phyloP scores from a whole-genome alignment of 1,140 invertebrate genomes.

The Caenorhabditis brenneri region DNA sequence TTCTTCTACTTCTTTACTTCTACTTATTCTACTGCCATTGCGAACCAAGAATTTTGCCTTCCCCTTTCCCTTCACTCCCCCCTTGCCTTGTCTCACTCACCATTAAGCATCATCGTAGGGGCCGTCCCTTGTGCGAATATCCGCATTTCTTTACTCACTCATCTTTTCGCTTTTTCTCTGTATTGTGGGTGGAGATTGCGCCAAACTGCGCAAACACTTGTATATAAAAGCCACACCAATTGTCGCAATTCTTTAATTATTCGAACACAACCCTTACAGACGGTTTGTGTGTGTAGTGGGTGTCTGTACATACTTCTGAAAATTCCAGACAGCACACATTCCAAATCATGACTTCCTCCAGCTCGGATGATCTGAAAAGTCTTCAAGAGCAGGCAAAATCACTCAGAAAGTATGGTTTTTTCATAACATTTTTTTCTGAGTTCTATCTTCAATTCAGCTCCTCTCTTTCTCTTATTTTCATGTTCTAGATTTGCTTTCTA shows the following conservation, averaged over 20 bases:
- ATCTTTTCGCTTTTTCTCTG: conserved; percentile 14
- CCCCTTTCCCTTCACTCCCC: too few relatives aligned
- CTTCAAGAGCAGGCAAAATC: conserved; percentile 17
- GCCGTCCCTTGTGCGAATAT: conserved; percentile 32
- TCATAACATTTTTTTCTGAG: neutral
- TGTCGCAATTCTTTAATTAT: conserved; percentile 40
- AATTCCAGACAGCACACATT: neutral
- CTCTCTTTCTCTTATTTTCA: neutral
- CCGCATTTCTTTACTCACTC: conserved; percentile 38
- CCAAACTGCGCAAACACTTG: conserved; percentile 40
- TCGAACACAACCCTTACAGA: neutral
- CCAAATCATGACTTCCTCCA: conserved; percentile 6
- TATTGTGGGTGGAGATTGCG: conserved; percentile 40
- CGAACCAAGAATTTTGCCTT: conserved; percentile 16
- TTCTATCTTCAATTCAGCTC: neutral
- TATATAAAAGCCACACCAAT: conserved; percentile 42
- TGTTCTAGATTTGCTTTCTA: conserved; percentile 27
- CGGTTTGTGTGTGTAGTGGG: neutral
- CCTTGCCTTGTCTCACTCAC: neutral
- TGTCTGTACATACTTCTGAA: neutral
- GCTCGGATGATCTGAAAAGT: conserved; percentile 34
- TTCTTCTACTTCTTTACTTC: neutral
- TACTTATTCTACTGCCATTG: neutral
- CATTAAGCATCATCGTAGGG: conserved; percentile 28
- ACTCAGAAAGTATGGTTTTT: conserved; percentile 13